Percentiles rank a stretch among this genome's conserved stretches.
Evolutionary conservation across 2,888 invertebrate genomes (phyloP).

Genomic region (Hermaeophaga mercurialis): DNA sequence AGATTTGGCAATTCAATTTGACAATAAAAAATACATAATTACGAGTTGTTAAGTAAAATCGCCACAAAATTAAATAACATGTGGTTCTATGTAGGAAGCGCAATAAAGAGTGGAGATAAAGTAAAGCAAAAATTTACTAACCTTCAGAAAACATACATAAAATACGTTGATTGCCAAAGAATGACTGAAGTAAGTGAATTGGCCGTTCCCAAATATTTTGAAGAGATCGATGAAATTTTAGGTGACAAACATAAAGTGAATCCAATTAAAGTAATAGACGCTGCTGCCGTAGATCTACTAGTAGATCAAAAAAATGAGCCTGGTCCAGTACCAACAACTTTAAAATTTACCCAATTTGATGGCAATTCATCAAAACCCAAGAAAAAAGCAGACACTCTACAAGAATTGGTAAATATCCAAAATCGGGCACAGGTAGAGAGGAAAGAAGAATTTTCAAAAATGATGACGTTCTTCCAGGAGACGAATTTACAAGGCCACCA

Average conservation of each 20-base stretch:
- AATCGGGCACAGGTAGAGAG: conserved; percentile 8
- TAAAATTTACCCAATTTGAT: no score
- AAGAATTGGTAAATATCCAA: conserved; percentile 19
- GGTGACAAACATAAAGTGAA: conserved; percentile 22
- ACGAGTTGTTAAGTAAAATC: not conserved
- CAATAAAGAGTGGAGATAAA: not conserved
- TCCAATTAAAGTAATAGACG: not conserved
- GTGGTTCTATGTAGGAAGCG: not conserved
- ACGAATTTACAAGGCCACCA: conserved; percentile 8
- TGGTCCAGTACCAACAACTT: no score
- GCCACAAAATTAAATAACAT: not conserved
- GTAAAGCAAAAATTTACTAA: conserved; percentile 8
- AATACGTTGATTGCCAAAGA: conserved; percentile 18
- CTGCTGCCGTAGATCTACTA: no score
- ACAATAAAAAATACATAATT: conserved; percentile 10
- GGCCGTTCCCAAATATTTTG: conserved; percentile 12
- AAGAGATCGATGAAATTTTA: conserved; percentile 17
- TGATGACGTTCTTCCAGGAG: conserved; percentile 12
- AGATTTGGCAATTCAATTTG: not conserved
- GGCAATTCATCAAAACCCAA: conserved; percentile 13
- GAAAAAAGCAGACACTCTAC: conserved; percentile 9
- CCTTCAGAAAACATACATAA: conserved; percentile 2
- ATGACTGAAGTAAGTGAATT: conserved; percentile 15
- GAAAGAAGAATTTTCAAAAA: conserved; percentile 15
- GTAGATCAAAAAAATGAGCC: no score